Percentiles rank a stretch among this genome's conserved stretches.
These are phyloP conservation scores for Muscina levida DNA, from an alignment of 2,888 invertebrate species.

Conservation along the genomic window DNA sequence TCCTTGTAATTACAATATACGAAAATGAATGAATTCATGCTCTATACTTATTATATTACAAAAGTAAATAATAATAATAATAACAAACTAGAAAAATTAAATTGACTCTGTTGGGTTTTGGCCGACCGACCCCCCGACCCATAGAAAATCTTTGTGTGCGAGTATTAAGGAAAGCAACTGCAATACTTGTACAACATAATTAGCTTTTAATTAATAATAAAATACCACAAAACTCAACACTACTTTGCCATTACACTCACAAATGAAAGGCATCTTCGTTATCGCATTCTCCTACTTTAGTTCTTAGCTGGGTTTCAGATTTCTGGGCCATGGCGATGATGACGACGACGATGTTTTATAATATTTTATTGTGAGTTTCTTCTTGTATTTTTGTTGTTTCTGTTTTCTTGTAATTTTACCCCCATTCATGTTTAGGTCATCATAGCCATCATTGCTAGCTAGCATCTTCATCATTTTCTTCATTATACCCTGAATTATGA, in stretches of 20 bases:
- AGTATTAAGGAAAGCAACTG: too few species aligned
- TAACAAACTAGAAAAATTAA: too few species aligned
- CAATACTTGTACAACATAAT: background rate
- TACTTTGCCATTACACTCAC: too few species aligned
- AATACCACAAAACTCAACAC: slow-evolving; percentile 12
- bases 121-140: too few species aligned
- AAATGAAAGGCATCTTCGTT: background rate
- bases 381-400: background rate
- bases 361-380: background rate
- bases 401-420: background rate
- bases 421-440: slow-evolving; percentile 7
- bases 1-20: too few species aligned
- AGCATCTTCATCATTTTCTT: background rate
- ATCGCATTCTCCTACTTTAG: background rate
- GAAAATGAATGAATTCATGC: too few species aligned
- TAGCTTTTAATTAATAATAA: slow-evolving; percentile 24
- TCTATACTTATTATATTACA: too few species aligned
- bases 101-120: too few species aligned
- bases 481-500: background rate
- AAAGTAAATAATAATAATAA: too few species aligned
- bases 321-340: background rate
- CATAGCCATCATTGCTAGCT: background rate
- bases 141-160: too few species aligned
- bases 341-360: background rate
- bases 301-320: background rate